phyloP scores from a whole-genome alignment of 2,113 vertebrate genomes.

The Corythaeola cristata region DNA sequence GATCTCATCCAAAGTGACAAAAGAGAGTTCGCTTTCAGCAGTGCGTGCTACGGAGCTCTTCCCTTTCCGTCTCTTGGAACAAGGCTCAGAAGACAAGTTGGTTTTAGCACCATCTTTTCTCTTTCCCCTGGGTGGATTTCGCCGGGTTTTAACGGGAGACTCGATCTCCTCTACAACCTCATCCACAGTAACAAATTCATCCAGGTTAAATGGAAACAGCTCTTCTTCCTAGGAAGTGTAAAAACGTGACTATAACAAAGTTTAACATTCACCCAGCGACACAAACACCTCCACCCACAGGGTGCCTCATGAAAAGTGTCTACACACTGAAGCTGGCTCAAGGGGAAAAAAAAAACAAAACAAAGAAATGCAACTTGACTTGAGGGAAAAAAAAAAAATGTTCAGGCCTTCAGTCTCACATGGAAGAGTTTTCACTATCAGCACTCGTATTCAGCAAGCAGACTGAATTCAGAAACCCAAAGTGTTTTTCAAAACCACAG shows the following conservation, averaged over 20 bases:
- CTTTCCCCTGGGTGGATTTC: constrained; percentile 58
- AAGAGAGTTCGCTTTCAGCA: constrained; percentile 54
- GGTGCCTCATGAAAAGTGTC: fast-evolving
- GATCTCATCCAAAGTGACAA: constrained; percentile 86
- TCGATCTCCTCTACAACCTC: constrained; percentile 81
- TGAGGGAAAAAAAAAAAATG: fast-evolving
- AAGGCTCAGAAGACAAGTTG: neutral
- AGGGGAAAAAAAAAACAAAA: no score
- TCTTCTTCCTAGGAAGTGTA: constrained; percentile 59
- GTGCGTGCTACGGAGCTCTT: neutral
- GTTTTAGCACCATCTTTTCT: constrained; percentile 60
- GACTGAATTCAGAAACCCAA: neutral
- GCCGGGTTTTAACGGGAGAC: neutral
- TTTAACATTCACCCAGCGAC: fast-evolving
- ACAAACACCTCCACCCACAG: neutral
- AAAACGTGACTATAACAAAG: neutral
- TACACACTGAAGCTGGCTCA: fast-evolving
- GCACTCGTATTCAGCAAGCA: fast-evolving
- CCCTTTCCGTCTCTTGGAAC: constrained; percentile 66
- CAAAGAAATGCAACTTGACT: fast-evolving
- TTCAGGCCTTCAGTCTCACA: fast-evolving
- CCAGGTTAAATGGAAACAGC: constrained; percentile 82
- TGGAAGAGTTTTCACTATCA: neutral
- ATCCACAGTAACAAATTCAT: constrained; percentile 89
- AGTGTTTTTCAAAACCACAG: neutral